These are phyloP conservation scores for Ferdinandea cuprea DNA, from an alignment of 2,888 invertebrate genomes.

Conservation along the genomic window DNA sequence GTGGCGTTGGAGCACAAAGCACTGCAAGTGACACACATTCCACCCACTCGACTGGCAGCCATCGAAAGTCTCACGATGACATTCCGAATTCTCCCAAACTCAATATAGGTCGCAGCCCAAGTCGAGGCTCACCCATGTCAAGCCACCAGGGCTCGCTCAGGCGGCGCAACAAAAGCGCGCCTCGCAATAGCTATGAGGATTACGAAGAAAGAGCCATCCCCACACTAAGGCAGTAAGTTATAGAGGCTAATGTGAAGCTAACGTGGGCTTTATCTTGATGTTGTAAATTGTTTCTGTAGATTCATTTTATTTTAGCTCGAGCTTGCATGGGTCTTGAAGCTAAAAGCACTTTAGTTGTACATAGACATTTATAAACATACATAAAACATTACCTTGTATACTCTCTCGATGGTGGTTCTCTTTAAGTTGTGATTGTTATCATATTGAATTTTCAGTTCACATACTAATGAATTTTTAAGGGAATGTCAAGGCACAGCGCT, in stretches of 20 bases:
- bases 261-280: conserved; percentile 44
- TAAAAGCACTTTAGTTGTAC: conserved; percentile 66
- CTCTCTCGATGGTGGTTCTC: conserved; percentile 73
- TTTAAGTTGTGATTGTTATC: conserved; percentile 74
- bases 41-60: conserved; percentile 74
- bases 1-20: conserved; percentile 58
- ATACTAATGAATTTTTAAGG: conserved; percentile 91
- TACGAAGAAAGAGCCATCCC: conserved; percentile 94
- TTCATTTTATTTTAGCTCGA: conserved; percentile 64
- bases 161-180: conserved; percentile 87
- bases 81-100: conserved; percentile 82
- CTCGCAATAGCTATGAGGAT: conserved; percentile 90
- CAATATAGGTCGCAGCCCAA: conserved; percentile 80
- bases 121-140: conserved; percentile 84
- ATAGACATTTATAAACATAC: conserved; percentile 61
- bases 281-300: conserved; percentile 68
- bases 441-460: conserved; percentile 85
- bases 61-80: conserved; percentile 81
- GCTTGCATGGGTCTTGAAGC: conserved; percentile 64
- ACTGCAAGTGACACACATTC: conserved; percentile 75
- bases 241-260: not conserved
- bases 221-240: conserved; percentile 91
- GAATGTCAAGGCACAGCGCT: conserved; percentile 86
- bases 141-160: conserved; percentile 85
- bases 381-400: conserved; percentile 75